phyloP scores from a whole-genome alignment of 2,797 vertebrate species.

The Allobates femoralis region DNA sequence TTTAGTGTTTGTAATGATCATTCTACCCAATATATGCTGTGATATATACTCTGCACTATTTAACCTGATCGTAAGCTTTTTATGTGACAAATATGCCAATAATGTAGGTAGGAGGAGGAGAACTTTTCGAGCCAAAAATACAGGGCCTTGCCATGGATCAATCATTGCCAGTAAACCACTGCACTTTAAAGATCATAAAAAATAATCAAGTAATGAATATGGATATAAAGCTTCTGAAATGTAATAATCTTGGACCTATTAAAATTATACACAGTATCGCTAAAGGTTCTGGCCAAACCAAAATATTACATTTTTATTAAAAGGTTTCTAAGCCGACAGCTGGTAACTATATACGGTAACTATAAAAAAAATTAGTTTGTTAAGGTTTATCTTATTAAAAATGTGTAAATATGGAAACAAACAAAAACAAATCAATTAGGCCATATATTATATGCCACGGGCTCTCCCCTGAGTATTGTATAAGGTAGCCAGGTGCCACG shows the following conservation, averaged over 20 bases:
- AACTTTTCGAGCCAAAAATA: no score
- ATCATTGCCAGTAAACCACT: no score
- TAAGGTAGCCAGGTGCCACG: conserved; percentile 16
- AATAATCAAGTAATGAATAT: no score
- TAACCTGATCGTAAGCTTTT: no score
- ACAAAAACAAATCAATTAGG: conserved; percentile 8
- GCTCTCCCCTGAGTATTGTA: neutral
- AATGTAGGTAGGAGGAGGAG: no score
- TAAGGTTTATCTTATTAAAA: neutral
- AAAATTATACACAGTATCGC: neutral
- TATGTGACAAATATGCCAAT: no score
- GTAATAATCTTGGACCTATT: neutral
- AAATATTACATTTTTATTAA: neutral
- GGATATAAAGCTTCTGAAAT: neutral
- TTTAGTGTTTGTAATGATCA: neutral
- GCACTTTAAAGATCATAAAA: no score
- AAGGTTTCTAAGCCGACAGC: neutral
- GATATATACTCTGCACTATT: no score
- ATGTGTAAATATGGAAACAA: neutral
- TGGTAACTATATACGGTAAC: neutral
- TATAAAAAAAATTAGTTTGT: neutral
- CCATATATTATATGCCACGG: conserved; percentile 14
- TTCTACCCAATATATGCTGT: no score
- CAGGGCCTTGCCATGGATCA: no score
- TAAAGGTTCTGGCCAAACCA: neutral